Base-by-base conservation (phyloP, 1,140 invertebrate genomes). In the Acromyrmex heyeri region DNA sequence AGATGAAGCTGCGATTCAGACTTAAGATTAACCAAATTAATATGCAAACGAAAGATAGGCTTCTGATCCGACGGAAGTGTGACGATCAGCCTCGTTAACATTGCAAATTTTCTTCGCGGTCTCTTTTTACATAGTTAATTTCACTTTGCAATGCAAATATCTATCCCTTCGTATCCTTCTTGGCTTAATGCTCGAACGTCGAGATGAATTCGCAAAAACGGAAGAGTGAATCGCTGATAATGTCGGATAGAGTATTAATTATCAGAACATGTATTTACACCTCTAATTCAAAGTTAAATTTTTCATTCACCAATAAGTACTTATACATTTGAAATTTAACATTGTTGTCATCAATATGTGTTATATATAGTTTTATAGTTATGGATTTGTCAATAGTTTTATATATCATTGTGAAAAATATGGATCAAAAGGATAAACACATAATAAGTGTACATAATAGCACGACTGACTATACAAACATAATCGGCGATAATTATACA, bases 111-210 rank as follows among this genome's bases (percentile, higher is more conserved):
- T 76, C 76, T 53, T 70, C 65, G 44, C 53, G 38, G 48, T 34
- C 44, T 57, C 62, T 91, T 91, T 91, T 91, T 91, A 81, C 73
- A 24, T 50, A 87, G 81, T 77, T 90, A 89, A 92, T 91, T 91
- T 91, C 85, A 86, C 83, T 91, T 86, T 91, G 90, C 91, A 90
- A 91, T 92, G 90, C 91, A 92, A 92, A 92, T 21, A 21, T 92
- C 57, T 69, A 24, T 67, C 50, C 62, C 21, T 65, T n/a, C 61
- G 30, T 57, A 69, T 82, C 53, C 30, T 57, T 24, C 55, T 55
- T 34, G 4, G 30, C 67, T 57, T 44, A 30, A n/a, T 16, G 77
- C 18, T 76, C 34, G 14, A 55, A 3, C 14, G 61, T 61, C 62
- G 55, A n/a, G 82, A 64, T 14, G 48, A 24, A n/a, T 48, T 82